Conservation (phyloP, 2,888 invertebrate genomes). For the Catocala nupta region DNA sequence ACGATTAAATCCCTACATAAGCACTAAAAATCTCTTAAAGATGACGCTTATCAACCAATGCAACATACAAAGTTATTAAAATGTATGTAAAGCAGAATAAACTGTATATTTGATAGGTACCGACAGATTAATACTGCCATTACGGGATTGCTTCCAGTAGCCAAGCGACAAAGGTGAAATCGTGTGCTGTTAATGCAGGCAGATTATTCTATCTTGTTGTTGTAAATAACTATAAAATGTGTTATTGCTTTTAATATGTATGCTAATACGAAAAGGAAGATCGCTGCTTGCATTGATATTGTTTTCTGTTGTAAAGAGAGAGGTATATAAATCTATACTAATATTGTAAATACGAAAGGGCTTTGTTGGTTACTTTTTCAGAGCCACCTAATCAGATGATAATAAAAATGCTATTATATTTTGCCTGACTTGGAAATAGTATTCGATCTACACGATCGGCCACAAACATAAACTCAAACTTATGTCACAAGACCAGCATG, state of each 20-base stretch:
- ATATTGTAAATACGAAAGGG: too few relatives aligned
- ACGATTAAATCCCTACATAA: slow-evolving; percentile 2
- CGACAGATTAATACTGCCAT: slow-evolving; percentile 64
- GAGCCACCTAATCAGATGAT: too few relatives aligned
- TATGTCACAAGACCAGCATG: too few relatives aligned
- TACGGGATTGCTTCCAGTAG: slow-evolving; percentile 55
- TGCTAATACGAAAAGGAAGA: slow-evolving; percentile 23
- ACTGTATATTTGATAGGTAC: slow-evolving; percentile 57
- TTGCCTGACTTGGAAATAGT: too few relatives aligned
- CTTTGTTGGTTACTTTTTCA: too few relatives aligned
- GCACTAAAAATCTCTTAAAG: slow-evolving; percentile 23
- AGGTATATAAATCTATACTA: too few relatives aligned
- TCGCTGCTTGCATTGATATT: background rate
- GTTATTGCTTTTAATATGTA: slow-evolving; percentile 38
- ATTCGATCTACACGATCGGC: too few relatives aligned
- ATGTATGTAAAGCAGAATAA: slow-evolving; percentile 55
- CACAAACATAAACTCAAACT: too few relatives aligned
- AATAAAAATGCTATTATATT: too few relatives aligned
- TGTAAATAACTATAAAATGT: slow-evolving; percentile 38
- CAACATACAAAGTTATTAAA: slow-evolving; percentile 48
- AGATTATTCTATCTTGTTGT: slow-evolving; percentile 51
- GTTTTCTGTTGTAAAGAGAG: too few relatives aligned
- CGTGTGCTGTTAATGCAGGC: slow-evolving; percentile 58
- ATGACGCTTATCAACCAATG: slow-evolving; percentile 24
- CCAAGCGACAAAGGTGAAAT: slow-evolving; percentile 66